phyloP scores from a whole-genome alignment of 2,797 vertebrate genomes.

The Hydrocynus forskahlii region DNA sequence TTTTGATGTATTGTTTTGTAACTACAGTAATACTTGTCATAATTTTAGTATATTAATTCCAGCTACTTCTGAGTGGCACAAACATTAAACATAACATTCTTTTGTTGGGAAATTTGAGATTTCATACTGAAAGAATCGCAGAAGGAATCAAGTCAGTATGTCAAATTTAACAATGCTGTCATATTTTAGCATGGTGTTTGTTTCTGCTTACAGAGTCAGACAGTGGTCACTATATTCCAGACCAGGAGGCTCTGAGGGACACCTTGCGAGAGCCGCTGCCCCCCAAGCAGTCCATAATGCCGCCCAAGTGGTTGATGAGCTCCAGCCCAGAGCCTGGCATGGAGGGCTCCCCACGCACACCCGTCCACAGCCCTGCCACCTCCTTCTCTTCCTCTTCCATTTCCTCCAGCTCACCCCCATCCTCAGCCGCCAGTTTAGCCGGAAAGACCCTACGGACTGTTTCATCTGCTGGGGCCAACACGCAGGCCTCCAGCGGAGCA shows the following conservation, averaged over 20 bases:
- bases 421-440: constrained; percentile 58
- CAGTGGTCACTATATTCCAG: constrained; percentile 78
- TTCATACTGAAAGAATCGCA: background rate
- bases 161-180: too few species aligned
- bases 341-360: constrained; percentile 71
- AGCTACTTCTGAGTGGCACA: too few species aligned
- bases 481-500: constrained; percentile 64
- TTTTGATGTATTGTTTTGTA: too few species aligned
- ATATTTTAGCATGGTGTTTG: background rate
- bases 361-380: constrained; percentile 68
- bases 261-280: constrained; percentile 76
- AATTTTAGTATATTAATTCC: too few species aligned
- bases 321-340: constrained; percentile 79
- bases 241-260: constrained; percentile 80
- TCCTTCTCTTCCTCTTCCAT: constrained; percentile 68
- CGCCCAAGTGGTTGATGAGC: constrained; percentile 87
- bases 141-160: too few species aligned
- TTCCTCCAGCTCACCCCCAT: constrained; percentile 63
- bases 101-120: background rate
- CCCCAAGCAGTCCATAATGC: constrained; percentile 85
- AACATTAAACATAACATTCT: too few species aligned
- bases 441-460: constrained; percentile 80
- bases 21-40: too few species aligned
- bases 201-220: constrained; percentile 77
- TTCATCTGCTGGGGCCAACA: constrained; percentile 71